Conservation (phyloP, 2,797 vertebrate species). For the Threskiornis aethiopicus region DNA sequence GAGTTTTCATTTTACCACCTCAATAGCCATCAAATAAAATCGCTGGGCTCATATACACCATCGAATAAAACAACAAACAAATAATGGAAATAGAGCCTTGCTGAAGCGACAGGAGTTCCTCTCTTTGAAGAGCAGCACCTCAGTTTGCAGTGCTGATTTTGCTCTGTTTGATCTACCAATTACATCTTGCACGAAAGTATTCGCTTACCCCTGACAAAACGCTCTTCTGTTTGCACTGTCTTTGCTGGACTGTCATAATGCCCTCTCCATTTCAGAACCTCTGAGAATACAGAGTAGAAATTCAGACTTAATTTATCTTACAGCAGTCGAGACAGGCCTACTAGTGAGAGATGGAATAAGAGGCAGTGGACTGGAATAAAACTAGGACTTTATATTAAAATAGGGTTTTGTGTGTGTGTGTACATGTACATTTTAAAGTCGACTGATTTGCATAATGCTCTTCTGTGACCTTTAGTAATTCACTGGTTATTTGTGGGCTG, state of each 20-base stretch:
- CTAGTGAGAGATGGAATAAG: background rate
- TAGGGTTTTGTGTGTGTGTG: accelerated
- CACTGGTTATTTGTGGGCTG: background rate
- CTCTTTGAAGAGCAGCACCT: background rate
- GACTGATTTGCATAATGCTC: background rate
- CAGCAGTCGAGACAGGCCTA: background rate
- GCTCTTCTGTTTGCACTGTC: background rate
- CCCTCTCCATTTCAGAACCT: background rate
- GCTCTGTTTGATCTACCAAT: background rate
- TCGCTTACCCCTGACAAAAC: background rate
- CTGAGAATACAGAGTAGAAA: background rate
- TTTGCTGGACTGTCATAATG: background rate
- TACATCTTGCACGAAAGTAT: background rate
- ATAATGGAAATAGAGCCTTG: background rate
- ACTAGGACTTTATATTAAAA: background rate
- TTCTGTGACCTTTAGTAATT: background rate
- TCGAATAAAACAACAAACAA: background rate
- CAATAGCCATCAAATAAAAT: background rate
- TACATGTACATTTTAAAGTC: background rate
- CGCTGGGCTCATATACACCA: accelerated
- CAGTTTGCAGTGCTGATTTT: background rate
- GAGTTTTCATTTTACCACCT: background rate
- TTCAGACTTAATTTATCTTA: background rate
- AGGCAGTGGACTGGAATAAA: background rate
- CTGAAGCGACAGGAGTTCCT: background rate